A percentile compares a stretch with the other conserved stretches of the same genome.
Conservation (phyloP, 2,888 invertebrate genomes). For the Nomada flava region DNA sequence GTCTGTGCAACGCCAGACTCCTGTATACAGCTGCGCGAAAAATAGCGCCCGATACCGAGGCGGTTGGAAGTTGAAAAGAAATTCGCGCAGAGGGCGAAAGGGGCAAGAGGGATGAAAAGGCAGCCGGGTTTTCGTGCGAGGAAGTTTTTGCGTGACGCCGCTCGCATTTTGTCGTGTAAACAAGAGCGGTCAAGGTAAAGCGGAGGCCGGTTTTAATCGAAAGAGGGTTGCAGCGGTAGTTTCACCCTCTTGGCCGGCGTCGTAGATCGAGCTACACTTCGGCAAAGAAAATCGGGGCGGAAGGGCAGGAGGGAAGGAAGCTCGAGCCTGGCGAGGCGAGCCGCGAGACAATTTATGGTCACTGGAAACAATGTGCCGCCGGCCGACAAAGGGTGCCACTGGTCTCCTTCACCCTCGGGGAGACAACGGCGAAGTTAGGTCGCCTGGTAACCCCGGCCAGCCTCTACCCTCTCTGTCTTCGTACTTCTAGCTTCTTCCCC, state of each 20-base stretch:
- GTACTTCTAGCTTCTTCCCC: neutral
- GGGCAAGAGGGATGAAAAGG: neutral
- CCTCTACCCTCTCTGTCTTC: neutral
- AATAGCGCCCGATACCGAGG: neutral
- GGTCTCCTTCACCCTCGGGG: conserved; percentile 38
- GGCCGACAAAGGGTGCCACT: conserved; percentile 71
- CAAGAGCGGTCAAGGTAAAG: conserved; percentile 54
- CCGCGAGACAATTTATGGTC: conserved; percentile 78
- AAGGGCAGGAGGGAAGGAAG: conserved; percentile 71
- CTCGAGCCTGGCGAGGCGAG: conserved; percentile 70
- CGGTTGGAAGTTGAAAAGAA: neutral
- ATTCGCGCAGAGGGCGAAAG: neutral
- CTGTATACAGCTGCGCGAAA: neutral
- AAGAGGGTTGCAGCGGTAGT: conserved; percentile 25
- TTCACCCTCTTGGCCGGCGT: conserved; percentile 34
- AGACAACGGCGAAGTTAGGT: conserved; percentile 65
- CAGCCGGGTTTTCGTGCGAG: neutral
- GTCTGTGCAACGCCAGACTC: neutral
- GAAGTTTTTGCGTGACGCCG: conserved; percentile 9
- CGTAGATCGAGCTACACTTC: conserved; percentile 50
- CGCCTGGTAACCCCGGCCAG: conserved; percentile 55
- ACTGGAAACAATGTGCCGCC: conserved; percentile 77
- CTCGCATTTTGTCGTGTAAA: conserved; percentile 51
- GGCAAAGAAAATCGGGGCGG: conserved; percentile 57
- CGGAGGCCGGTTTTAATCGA: conserved; percentile 12